Conservation (phyloP, 2,113 vertebrate genomes). For the Antennarius striatus region DNA sequence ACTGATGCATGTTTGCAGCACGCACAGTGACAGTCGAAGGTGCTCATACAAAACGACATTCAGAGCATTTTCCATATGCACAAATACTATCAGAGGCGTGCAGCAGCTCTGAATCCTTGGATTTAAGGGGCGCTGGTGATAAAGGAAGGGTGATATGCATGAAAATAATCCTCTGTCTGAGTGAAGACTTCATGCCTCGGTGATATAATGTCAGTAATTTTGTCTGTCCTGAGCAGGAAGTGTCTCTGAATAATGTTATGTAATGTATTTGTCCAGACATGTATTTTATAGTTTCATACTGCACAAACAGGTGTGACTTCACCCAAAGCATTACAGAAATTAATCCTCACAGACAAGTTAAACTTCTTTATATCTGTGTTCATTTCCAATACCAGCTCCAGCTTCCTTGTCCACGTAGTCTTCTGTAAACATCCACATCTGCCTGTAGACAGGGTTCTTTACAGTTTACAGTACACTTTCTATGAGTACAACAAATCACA, state of each 20-base stretch:
- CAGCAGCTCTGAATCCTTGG: neutral
- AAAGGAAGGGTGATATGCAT: neutral
- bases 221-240: neutral
- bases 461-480: too few species aligned
- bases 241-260: neutral
- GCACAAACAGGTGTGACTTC: slow-evolving; percentile 1
- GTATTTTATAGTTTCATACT: slow-evolving; percentile 3
- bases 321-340: neutral
- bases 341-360: too few species aligned
- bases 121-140: neutral
- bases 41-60: neutral
- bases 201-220: slow-evolving; percentile 1
- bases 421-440: too few species aligned
- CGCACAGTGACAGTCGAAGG: slow-evolving; percentile 8
- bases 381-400: too few species aligned
- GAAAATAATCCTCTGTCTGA: slow-evolving; percentile 3
- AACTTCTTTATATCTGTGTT: too few species aligned
- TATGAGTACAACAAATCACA: too few species aligned
- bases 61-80: slow-evolving; percentile 8
- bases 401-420: too few species aligned
- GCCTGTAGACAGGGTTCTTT: too few species aligned
- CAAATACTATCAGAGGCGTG: neutral
- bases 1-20: slow-evolving; percentile 24
- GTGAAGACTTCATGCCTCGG: neutral
- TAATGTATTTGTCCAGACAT: neutral